Conservation (phyloP, 1,140 invertebrate species). For the Leptinotarsa undecemlineata region DNA sequence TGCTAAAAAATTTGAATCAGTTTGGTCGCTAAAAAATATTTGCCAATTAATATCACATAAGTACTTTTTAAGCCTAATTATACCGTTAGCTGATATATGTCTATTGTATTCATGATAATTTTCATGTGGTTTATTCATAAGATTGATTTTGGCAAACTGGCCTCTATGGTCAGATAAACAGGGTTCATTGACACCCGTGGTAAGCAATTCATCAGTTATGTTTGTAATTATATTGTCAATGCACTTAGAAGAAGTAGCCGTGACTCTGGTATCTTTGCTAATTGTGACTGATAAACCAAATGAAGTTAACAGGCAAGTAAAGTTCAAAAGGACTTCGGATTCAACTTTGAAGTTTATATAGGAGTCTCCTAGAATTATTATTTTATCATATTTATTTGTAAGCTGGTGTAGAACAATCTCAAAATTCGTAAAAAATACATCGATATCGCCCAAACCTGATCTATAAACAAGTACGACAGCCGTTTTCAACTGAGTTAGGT, state of each 20-base stretch:
- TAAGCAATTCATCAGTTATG: too few relatives aligned
- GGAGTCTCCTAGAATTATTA: constrained; percentile 2
- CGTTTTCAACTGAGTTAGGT: not conserved
- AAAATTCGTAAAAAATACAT: constrained; percentile 12
- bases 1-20: not conserved
- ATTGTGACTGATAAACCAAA: too few relatives aligned
- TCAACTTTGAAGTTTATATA: constrained; percentile 6
- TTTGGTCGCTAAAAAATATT: not conserved
- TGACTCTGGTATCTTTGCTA: too few relatives aligned
- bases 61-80: not conserved
- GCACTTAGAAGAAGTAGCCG: too few relatives aligned
- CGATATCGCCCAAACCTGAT: constrained; percentile 13
- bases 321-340: not conserved
- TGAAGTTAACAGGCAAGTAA: too few relatives aligned
- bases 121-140: too few relatives aligned
- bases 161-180: too few relatives aligned
- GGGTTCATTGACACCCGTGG: too few relatives aligned
- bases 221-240: too few relatives aligned
- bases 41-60: not conserved
- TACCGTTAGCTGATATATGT: not conserved
- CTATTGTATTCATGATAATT: not conserved
- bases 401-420: not conserved
- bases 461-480: not conserved
- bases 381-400: not conserved
- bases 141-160: too few relatives aligned